These are phyloP conservation scores for Bubo bubo DNA, from an alignment of 2,113 vertebrate genomes.

Conservation along the genomic window DNA sequence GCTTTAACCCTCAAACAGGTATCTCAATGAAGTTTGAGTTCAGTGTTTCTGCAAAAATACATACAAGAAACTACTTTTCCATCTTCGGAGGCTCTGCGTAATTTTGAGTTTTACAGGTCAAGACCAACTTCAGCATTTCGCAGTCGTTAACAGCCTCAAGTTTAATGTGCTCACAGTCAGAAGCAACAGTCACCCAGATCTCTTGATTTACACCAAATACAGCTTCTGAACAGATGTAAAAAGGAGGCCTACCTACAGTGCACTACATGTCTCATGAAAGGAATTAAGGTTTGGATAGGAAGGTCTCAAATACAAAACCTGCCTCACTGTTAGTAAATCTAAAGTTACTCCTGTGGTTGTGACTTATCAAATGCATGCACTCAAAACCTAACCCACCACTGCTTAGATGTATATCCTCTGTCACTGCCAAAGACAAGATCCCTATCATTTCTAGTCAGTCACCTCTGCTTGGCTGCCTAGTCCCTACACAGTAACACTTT, in stretches of 20 bases:
- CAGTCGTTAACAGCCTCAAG: not conserved
- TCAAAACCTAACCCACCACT: not conserved
- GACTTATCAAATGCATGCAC: not conserved
- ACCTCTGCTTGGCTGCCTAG: not conserved
- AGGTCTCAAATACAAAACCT: not conserved
- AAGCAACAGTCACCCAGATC: not conserved
- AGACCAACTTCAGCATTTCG: not conserved
- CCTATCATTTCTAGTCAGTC: not conserved
- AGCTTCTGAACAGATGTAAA: not conserved
- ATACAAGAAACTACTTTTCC: not conserved
- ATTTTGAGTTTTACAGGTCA: not conserved
- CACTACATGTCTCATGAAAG: fast-evolving
- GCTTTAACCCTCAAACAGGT: not conserved
- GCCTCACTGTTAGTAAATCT: not conserved
- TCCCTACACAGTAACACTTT: not conserved
- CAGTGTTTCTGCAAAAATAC: not conserved
- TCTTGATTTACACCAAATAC: not conserved
- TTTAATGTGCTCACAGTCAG: not conserved
- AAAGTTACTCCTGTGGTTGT: not conserved
- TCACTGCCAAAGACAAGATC: not conserved
- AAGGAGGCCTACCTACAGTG: not conserved
- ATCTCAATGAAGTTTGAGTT: not conserved
- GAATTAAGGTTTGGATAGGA: not conserved
- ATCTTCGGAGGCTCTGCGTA: not conserved
- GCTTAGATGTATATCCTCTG: not conserved